phyloP scores from a whole-genome alignment of 2,113 vertebrate genomes.

The Heterotilapia buettikoferi region DNA sequence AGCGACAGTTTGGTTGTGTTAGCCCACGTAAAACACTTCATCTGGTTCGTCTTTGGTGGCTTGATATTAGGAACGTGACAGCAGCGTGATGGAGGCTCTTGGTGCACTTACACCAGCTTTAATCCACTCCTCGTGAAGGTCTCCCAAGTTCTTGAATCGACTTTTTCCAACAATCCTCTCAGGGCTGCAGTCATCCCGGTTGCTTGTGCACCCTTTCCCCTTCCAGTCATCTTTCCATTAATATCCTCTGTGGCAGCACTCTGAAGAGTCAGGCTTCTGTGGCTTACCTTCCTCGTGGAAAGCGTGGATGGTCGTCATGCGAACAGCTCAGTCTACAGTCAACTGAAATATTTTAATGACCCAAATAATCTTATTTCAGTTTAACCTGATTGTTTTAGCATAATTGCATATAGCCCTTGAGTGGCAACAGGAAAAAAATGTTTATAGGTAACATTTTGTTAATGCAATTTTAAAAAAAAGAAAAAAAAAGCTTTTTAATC shows the following conservation, averaged over 20 bases:
- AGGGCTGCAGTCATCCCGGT: background rate
- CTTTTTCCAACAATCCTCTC: background rate
- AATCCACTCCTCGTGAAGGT: background rate
- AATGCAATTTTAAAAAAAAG: accelerated
- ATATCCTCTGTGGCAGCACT: background rate
- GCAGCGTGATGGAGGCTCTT: background rate
- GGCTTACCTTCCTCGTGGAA: background rate
- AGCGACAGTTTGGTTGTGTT: background rate
- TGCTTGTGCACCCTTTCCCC: background rate
- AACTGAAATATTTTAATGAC: background rate
- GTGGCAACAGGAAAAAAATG: background rate
- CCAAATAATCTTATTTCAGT: background rate
- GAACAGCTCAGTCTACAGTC: background rate
- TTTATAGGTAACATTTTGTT: background rate
- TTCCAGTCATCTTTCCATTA: background rate
- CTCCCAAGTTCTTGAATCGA: background rate
- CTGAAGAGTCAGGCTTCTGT: background rate
- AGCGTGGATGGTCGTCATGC: background rate
- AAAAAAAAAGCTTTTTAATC: accelerated
- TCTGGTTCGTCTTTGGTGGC: background rate
- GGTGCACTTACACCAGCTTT: background rate
- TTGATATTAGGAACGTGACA: background rate
- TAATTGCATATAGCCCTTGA: background rate
- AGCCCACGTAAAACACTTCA: background rate
- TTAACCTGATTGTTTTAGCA: background rate